Evolutionary conservation across 2,113 vertebrate species (phyloP).

Genomic region (Isurus oxyrinchus): DNA sequence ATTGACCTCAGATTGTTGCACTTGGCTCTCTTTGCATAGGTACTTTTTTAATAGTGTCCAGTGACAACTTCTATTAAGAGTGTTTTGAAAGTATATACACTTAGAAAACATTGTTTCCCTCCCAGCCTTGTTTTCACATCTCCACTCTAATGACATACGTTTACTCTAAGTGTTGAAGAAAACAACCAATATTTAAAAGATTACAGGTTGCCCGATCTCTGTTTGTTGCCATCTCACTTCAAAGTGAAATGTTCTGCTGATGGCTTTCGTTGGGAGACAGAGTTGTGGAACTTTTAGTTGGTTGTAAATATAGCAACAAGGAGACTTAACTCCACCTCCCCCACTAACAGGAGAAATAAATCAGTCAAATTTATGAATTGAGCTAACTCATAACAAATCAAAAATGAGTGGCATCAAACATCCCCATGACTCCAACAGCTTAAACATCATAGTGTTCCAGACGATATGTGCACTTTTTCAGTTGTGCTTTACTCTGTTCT

Average conservation of each 20-base stretch:
- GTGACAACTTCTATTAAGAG: not conserved
- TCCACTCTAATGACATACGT: not conserved
- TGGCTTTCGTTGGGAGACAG: not conserved
- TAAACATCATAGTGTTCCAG: not conserved
- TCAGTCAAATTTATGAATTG: not conserved
- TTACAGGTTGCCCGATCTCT: not conserved
- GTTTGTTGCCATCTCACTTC: slow-evolving; percentile 6
- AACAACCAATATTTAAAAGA: slow-evolving; percentile 7
- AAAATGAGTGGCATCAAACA: not conserved
- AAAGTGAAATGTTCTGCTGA: not conserved
- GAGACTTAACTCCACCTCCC: not conserved
- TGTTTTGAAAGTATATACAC: not conserved
- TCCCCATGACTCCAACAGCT: not conserved
- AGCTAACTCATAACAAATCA: not conserved
- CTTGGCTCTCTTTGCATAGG: not conserved
- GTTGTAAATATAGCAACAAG: not conserved
- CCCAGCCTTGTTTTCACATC: not conserved
- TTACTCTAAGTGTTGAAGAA: not conserved
- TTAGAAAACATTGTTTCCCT: not conserved
- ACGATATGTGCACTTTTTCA: not conserved
- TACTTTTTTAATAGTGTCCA: not conserved
- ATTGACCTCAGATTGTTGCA: not conserved
- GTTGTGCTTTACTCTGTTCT: not conserved
- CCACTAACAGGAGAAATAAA: not conserved
- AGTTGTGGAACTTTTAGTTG: not conserved